Evolutionary conservation across 2,888 invertebrate genomes (phyloP).

Genomic region (Drosophila pseudotalamancana): DNA sequence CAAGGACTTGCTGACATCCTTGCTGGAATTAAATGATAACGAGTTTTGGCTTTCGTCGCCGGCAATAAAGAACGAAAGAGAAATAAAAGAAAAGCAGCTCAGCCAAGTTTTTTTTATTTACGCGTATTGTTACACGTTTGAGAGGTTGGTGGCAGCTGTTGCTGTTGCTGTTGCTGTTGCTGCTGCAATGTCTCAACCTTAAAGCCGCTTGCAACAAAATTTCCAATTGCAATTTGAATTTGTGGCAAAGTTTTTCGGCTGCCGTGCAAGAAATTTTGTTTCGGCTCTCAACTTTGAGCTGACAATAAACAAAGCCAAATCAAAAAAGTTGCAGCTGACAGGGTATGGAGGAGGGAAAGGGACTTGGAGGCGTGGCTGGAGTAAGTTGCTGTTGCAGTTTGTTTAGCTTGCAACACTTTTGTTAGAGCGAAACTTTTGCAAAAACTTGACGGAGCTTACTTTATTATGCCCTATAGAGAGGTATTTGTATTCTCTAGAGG

Average conservation of each 20-base stretch:
- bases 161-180: background rate
- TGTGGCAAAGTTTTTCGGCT: constrained; percentile 53
- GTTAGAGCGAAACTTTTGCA: constrained; percentile 60
- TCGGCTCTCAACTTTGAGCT: constrained; percentile 55
- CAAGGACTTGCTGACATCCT: constrained; percentile 24
- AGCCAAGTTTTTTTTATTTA: constrained; percentile 68
- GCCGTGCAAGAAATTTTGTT: constrained; percentile 27
- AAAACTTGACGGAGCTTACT: constrained; percentile 43
- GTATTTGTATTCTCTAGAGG: background rate
- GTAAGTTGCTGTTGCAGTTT: constrained; percentile 47
- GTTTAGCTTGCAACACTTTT: constrained; percentile 79
- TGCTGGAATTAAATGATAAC: constrained; percentile 76
- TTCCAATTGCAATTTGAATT: constrained; percentile 68
- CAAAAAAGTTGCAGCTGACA: constrained; percentile 9
- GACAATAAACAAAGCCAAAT: constrained; percentile 69
- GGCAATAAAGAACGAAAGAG: constrained; percentile 38
- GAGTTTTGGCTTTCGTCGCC: constrained; percentile 75
- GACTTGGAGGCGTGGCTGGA: background rate
- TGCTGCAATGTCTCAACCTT: constrained; percentile 37
- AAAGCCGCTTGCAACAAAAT: constrained; percentile 51
- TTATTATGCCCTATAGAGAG: constrained; percentile 6
- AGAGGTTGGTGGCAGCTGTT: background rate
- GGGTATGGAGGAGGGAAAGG: background rate
- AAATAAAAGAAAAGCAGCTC: background rate
- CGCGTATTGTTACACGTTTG: constrained; percentile 65